A percentile compares a stretch with the other conserved stretches of the same genome.
phyloP scores from a whole-genome alignment of 2,888 invertebrate genomes.

The Eilema depressum region DNA sequence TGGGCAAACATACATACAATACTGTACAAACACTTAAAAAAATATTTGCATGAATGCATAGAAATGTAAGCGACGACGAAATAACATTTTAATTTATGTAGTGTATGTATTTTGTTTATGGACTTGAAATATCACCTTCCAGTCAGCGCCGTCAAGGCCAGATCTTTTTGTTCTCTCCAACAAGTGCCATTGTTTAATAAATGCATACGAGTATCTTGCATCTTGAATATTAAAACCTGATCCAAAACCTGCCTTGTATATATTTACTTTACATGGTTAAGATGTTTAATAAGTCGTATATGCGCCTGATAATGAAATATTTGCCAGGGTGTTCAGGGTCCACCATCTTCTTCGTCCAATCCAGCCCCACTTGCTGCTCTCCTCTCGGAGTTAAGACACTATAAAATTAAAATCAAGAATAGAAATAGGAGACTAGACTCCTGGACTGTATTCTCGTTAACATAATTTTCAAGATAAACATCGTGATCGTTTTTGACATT shows the following conservation, averaged over 20 bases:
- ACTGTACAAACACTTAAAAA: no score
- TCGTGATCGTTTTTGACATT: no score
- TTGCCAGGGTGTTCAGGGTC: no score
- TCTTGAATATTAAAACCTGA: constrained; percentile 12
- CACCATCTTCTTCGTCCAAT: no score
- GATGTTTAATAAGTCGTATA: not conserved
- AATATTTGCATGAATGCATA: no score
- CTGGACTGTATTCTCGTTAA: no score
- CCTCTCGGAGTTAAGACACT: no score
- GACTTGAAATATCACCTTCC: constrained; percentile 1
- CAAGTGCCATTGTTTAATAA: constrained; percentile 17
- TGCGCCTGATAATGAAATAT: not conserved
- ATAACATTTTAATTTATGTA: not conserved
- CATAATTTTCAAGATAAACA: no score
- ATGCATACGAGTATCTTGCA: constrained; percentile 5
- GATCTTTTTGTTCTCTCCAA: constrained; percentile 15
- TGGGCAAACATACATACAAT: no score
- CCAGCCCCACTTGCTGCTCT: no score
- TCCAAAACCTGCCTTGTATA: not conserved
- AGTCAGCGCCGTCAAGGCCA: constrained; percentile 4
- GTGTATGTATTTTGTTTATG: not conserved
- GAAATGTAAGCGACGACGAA: not conserved
- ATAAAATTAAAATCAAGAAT: no score
- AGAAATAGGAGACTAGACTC: no score
- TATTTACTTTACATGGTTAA: not conserved